Evolutionary conservation across 2,797 vertebrate genomes (phyloP).

Genomic region (Aythya fuligula): DNA sequence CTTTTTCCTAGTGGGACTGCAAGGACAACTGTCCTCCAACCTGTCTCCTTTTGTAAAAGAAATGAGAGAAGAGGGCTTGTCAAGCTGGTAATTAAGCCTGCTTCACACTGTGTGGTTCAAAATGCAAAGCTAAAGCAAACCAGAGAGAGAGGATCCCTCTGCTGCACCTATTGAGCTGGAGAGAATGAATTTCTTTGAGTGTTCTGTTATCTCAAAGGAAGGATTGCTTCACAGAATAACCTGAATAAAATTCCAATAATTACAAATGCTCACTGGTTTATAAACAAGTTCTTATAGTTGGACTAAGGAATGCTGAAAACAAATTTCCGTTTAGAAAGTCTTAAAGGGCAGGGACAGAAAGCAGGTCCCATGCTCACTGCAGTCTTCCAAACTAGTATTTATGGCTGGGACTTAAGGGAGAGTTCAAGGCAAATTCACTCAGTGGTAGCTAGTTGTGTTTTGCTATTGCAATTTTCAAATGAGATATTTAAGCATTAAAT

Average conservation of each 20-base stretch:
- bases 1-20: background rate
- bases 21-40: background rate
- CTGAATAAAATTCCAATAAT: background rate
- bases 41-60: background rate
- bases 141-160: slow-evolving; percentile 10
- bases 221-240: background rate
- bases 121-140: slow-evolving; percentile 47
- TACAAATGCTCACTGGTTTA: background rate
- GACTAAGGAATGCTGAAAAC: background rate
- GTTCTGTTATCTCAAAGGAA: slow-evolving; percentile 3
- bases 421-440: background rate
- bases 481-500: background rate
- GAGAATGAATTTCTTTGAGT: slow-evolving; percentile 21
- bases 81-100: slow-evolving; percentile 45
- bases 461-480: background rate
- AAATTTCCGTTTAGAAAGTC: background rate
- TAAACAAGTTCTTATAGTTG: background rate
- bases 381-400: fast-evolving
- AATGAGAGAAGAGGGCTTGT: background rate
- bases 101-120: slow-evolving; percentile 45
- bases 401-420: background rate
- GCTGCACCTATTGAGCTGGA: slow-evolving; percentile 21
- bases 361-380: background rate
- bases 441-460: background rate
- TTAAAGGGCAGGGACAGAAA: background rate